phyloP scores from a whole-genome alignment of 2,113 vertebrate species.

The Centrocercus urophasianus region DNA sequence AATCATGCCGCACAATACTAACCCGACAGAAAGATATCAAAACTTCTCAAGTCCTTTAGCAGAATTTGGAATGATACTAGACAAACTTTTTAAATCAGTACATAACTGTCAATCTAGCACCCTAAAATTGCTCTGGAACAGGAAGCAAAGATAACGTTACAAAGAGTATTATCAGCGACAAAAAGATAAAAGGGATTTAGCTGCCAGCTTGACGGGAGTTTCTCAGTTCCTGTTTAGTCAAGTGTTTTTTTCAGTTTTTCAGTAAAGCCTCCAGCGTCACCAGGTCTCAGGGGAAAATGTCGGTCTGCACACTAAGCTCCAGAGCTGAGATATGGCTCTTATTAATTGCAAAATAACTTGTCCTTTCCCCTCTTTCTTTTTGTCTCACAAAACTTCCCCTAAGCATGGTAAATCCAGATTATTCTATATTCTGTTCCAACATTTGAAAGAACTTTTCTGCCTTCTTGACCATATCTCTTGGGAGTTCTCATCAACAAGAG shows the following conservation, averaged over 20 bases:
- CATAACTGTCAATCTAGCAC: neutral
- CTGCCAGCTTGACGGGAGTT: neutral
- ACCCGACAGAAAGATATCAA: neutral
- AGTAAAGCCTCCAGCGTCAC: neutral
- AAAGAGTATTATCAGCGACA: neutral
- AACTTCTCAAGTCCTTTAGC: neutral
- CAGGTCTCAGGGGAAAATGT: rapidly evolving
- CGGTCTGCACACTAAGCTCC: neutral
- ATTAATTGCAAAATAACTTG: neutral
- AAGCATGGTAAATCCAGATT: neutral
- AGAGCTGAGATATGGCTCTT: neutral
- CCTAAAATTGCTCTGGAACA: neutral
- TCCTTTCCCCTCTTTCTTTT: neutral
- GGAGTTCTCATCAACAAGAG: neutral
- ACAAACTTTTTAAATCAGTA: neutral
- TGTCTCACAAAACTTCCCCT: neutral
- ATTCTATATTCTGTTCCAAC: neutral
- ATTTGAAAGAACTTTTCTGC: neutral
- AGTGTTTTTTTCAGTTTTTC: neutral
- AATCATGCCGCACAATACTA: neutral
- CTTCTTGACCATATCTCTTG: neutral
- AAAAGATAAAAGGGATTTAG: neutral
- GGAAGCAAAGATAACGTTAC: neutral
- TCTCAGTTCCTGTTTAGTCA: neutral
- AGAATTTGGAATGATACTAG: neutral